Evolutionary conservation across 2,888 invertebrate species (phyloP).

Genomic region (Periphyllus acericola): DNA sequence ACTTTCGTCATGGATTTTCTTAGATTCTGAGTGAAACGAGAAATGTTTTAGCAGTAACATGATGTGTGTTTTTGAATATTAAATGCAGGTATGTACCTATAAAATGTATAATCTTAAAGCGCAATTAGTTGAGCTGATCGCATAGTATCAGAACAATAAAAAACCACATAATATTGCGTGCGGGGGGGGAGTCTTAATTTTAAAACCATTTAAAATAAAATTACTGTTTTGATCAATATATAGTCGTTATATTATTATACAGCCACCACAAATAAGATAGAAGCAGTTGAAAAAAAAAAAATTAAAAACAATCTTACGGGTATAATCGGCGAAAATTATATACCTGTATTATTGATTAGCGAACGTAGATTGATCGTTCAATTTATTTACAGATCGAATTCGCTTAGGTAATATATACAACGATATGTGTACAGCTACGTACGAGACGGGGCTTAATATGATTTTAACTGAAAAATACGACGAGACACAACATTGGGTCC

Average conservation of each 20-base stretch:
- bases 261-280: too few relatives aligned
- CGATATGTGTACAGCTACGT: neutral
- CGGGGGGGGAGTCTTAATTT: neutral
- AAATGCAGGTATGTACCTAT: too few relatives aligned
- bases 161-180: neutral
- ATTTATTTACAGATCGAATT: neutral
- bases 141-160: neutral
- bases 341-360: neutral
- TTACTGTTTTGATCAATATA: neutral
- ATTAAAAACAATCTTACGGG: neutral
- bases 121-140: neutral
- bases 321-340: neutral
- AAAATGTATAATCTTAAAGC: too few relatives aligned
- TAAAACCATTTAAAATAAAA: neutral
- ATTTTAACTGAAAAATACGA: neutral
- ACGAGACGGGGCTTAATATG: neutral
- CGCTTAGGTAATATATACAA: neutral
- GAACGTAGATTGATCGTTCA: neutral
- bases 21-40: too few relatives aligned
- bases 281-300: too few relatives aligned
- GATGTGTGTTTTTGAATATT: too few relatives aligned
- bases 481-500: neutral
- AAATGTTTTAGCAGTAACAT: too few relatives aligned
- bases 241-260: neutral
- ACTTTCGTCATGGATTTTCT: too few relatives aligned